Evolutionary conservation across 1,140 invertebrate species (phyloP).

Genomic region (Conus ventricosus): DNA sequence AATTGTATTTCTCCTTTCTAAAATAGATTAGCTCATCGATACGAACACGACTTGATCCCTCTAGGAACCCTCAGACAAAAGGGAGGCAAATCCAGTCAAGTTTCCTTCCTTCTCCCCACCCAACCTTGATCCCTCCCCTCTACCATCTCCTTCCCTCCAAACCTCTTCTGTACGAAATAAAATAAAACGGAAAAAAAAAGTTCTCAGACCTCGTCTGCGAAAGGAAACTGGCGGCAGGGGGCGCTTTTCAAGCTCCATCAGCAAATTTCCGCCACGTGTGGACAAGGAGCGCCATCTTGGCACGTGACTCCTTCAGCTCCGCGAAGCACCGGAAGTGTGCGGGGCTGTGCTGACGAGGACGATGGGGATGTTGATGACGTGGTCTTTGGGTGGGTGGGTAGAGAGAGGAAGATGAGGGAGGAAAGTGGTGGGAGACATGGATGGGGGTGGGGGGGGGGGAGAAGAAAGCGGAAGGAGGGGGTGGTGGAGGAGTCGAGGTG

Average conservation of each 20-base stretch:
- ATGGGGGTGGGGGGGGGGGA: background rate
- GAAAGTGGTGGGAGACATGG: background rate
- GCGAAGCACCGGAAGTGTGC: slow-evolving; percentile 5
- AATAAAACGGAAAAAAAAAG: too few relatives aligned
- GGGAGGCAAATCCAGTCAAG: too few relatives aligned
- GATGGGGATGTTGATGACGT: background rate
- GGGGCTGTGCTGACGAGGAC: slow-evolving; percentile 8
- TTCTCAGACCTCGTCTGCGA: background rate
- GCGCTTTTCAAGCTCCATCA: slow-evolving; percentile 14
- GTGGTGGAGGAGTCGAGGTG: background rate
- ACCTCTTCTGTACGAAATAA: background rate
- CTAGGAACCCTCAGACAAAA: background rate
- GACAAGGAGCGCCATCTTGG: slow-evolving; percentile 20
- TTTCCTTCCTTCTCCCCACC: too few relatives aligned
- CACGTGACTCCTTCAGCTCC: slow-evolving; percentile 21
- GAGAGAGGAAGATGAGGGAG: background rate
- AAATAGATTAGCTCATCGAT: background rate
- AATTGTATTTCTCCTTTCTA: background rate
- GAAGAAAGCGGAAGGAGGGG: background rate
- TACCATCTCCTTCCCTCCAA: background rate
- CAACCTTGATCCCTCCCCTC: background rate
- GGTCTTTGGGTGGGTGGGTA: background rate
- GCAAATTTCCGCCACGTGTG: slow-evolving; percentile 23
- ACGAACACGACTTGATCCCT: background rate
- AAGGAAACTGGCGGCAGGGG: background rate